Percentiles rank a stretch among this genome's conserved stretches.
phyloP scores from a whole-genome alignment of 2,113 vertebrate species.

The Saimiri boliviensis region DNA sequence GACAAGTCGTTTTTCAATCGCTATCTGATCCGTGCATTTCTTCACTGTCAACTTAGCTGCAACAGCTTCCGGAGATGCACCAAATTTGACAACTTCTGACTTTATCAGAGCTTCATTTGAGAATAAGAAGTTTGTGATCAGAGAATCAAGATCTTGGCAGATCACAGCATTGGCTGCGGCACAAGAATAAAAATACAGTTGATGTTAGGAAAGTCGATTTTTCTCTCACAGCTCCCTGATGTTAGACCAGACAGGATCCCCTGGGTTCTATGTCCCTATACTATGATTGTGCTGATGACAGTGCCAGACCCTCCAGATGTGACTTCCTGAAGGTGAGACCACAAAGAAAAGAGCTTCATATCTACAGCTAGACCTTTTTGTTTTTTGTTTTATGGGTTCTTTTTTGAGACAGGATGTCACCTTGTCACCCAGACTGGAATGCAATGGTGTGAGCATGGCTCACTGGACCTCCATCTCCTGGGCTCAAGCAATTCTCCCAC shows the following conservation, averaged over 20 bases:
- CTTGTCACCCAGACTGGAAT: too few species aligned
- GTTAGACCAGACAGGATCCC: background rate
- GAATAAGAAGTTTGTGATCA: fast-evolving
- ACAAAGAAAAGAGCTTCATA: background rate
- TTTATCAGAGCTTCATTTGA: too few species aligned
- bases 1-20: fast-evolving
- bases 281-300: background rate
- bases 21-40: fast-evolving
- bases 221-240: background rate
- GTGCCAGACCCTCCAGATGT: fast-evolving
- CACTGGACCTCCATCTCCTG: too few species aligned
- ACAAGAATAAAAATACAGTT: background rate
- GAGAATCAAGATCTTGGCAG: fast-evolving
- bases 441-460: too few species aligned
- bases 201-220: too few species aligned
- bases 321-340: background rate
- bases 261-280: background rate
- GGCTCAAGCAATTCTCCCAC: too few species aligned
- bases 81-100: fast-evolving
- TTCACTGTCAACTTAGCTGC: background rate
- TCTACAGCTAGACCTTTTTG: background rate
- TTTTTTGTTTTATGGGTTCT: too few species aligned
- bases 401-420: too few species aligned
- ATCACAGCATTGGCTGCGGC: fast-evolving
- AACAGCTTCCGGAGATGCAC: fast-evolving